These are phyloP conservation scores for Sylvicola fuscatus DNA, from an alignment of 2,888 invertebrate species.

Conservation along the genomic window DNA sequence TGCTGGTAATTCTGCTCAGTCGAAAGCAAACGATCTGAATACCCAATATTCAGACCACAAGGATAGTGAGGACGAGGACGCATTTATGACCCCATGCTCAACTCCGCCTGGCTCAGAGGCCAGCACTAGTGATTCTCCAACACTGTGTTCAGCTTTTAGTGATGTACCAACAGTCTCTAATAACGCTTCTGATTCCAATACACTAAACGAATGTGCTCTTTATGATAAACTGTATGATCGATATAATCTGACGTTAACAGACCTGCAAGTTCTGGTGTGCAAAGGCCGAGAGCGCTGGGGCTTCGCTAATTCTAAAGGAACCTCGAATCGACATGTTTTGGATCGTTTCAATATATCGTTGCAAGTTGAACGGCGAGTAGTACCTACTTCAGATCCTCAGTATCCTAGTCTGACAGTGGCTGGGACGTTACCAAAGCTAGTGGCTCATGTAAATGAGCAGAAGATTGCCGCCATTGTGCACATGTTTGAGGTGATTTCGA, in stretches of 20 bases:
- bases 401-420: conserved; percentile 68
- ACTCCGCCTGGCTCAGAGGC: conserved; percentile 62
- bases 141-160: conserved; percentile 17
- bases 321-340: conserved; percentile 68
- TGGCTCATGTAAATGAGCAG: conserved; percentile 77
- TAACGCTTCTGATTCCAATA: conserved; percentile 27
- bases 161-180: conserved; percentile 27
- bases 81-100: conserved; percentile 68
- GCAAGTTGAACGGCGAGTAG: conserved; percentile 58
- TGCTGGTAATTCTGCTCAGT: neutral
- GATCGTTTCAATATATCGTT: conserved; percentile 53
- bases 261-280: conserved; percentile 73
- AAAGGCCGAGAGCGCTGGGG: conserved; percentile 79
- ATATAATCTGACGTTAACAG: conserved; percentile 59
- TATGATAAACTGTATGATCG: conserved; percentile 56
- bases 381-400: conserved; percentile 66
- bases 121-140: conserved; percentile 32
- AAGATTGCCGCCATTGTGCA: conserved; percentile 51
- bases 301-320: conserved; percentile 64
- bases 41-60: neutral
- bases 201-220: conserved; percentile 35
- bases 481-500: conserved; percentile 27
- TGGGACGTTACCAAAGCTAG: conserved; percentile 70
- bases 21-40: neutral
- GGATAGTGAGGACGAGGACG: conserved; percentile 33